phyloP scores from a whole-genome alignment of 2,888 invertebrate genomes.

The Lepetodrilus schrolli region DNA sequence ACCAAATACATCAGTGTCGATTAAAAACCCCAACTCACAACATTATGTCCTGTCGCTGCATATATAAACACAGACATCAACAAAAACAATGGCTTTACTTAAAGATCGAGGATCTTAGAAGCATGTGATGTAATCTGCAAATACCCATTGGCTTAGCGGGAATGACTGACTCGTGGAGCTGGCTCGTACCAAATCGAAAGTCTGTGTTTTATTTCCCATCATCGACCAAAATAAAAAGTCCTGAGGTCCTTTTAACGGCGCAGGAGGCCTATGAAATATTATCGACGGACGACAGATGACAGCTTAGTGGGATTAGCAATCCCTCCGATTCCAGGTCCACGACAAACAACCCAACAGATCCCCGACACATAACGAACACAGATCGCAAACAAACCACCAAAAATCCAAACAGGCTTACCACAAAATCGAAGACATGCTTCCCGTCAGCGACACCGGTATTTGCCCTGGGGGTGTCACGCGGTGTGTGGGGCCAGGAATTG shows the following conservation, averaged over 20 bases:
- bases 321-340: background rate
- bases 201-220: no score
- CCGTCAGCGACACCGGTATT: background rate
- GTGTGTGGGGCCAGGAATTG: background rate
- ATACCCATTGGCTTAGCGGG: background rate
- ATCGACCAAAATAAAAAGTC: no score
- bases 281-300: background rate
- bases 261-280: background rate
- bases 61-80: no score
- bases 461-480: background rate
- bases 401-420: slow-evolving; percentile 8
- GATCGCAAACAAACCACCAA: background rate
- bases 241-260: no score
- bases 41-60: no score
- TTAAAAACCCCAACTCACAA: no score
- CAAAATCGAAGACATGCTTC: slow-evolving; percentile 3
- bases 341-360: background rate
- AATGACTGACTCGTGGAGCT: background rate
- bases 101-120: no score
- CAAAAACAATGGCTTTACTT: no score
- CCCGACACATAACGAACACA: background rate
- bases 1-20: no score
- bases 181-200: background rate
- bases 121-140: no score
- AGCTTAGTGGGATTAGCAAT: background rate